phyloP scores from a whole-genome alignment of 92 coral and sea anemone species.

The Zoanthus sociatus region DNA sequence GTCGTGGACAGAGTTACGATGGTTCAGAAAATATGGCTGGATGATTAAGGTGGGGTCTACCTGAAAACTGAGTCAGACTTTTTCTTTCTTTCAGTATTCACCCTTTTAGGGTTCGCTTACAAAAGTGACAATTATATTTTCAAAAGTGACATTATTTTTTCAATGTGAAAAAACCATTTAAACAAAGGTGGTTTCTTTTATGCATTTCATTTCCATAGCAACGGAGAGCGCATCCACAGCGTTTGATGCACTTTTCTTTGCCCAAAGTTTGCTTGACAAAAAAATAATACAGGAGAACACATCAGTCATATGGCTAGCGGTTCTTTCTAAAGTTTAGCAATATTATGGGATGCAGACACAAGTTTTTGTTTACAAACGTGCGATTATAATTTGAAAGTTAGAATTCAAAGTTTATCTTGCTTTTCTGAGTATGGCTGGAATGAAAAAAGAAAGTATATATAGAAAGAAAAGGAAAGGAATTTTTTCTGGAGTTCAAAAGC shows the following conservation, averaged over 20 bases:
- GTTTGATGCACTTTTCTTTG: neutral
- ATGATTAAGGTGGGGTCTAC: slow-evolving; percentile 8
- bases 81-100: neutral
- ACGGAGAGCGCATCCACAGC: slow-evolving; percentile 4
- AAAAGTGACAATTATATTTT: neutral
- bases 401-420: slow-evolving; percentile 12
- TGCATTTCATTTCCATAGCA: neutral
- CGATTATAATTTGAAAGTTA: neutral
- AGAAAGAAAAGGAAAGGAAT: slow-evolving; percentile 19
- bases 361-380: neutral
- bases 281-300: neutral
- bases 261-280: neutral
- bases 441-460: slow-evolving; percentile 9
- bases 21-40: no score
- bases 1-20: no score
- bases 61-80: neutral
- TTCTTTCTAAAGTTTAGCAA: slow-evolving; percentile 5
- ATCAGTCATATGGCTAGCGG: slow-evolving; percentile 11
- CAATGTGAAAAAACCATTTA: neutral
- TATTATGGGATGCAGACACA: slow-evolving; percentile 3
- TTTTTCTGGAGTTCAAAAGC: slow-evolving; percentile 5
- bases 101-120: neutral
- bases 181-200: neutral
- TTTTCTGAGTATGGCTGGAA: slow-evolving; percentile 14
- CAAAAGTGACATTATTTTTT: neutral